Base-by-base conservation (phyloP, 53 echinoderm and acorn worm species). In the Patiria pectinifera region DNA sequence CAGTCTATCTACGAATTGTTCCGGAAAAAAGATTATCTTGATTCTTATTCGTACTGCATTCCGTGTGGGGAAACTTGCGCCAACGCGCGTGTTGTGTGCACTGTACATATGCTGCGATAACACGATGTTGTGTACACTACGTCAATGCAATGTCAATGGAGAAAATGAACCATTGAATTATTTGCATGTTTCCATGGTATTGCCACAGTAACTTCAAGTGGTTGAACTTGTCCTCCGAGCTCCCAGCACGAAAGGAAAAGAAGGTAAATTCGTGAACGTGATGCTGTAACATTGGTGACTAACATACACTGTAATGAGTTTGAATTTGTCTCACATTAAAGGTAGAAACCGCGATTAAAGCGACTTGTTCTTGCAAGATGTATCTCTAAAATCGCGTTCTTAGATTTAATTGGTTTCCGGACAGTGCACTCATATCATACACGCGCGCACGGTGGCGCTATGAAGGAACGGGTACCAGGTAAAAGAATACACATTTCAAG, bases 141-240 rank as follows among this genome's bases (percentile, higher is more conserved):
- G 8, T 53, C 53, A 53, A 53, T 53, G 53, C 53, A 53, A 53
- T 53, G 53, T 53, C 53, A 53, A 53, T 14, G 66, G 10, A 15
- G 10, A 61, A n/a, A 24, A 61, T 26, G 5, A 12, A 61, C 26
- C 23, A 60, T 15, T 78, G 44, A 18, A 87, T 58, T 90, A 81
- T 90, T 90, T 90, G 82, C 90, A 90, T 81, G 90, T 90, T 90
- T 48, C 90, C 90, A 90, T 90, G 90, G 81, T 53, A 81, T 62
- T 24, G 44, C 81, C 24, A 48, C 81, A 81, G 66, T 81, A 70
- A 80, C 69, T 62, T 70, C 4, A 74, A 74, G 10, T 21, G 13
- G 74, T 74, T 70, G 24, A 74, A 74, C 74, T 74, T 74, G 74
- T 74, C 10, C 74, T 24, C 24, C 6, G 5, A 10, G 22, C 10